Conservation (phyloP, 2,113 vertebrate species). For the Candoia aspera region DNA sequence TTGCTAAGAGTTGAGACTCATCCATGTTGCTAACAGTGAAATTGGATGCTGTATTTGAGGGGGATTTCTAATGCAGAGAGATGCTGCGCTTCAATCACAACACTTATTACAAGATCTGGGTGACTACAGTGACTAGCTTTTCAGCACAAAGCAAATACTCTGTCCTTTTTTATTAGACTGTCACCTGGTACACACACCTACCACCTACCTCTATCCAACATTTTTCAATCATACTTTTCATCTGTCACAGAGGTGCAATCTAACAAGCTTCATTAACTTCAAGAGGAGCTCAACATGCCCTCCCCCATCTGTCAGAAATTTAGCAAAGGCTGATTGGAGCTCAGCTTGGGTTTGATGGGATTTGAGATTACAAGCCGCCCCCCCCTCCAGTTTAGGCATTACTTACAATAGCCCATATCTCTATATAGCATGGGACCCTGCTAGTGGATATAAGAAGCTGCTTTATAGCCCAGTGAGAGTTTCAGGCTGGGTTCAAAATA, state of each 20-base stretch:
- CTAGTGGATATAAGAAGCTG: not conserved
- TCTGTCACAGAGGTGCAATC: constrained; percentile 27
- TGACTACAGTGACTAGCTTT: constrained; percentile 72
- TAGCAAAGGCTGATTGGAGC: not conserved
- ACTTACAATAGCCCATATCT: not conserved
- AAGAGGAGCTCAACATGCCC: not conserved
- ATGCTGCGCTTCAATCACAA: constrained; percentile 90
- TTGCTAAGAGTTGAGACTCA: constrained; percentile 76
- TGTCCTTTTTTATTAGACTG: constrained; percentile 26
- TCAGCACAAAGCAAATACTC: constrained; percentile 26
- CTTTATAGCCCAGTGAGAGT: not conserved
- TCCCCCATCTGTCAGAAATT: not conserved
- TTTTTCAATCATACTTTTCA: constrained; percentile 34
- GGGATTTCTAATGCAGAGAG: constrained; percentile 92
- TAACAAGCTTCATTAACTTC: constrained; percentile 14
- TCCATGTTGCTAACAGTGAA: constrained; percentile 83
- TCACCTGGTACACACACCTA: not conserved
- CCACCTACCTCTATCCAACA: not conserved
- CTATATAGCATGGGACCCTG: too few species aligned
- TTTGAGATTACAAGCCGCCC: not conserved
- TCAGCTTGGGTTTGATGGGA: constrained; percentile 6
- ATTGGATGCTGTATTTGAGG: constrained; percentile 81
- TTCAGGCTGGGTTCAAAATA: not conserved
- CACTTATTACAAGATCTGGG: constrained; percentile 94
- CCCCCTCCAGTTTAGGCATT: not conserved